A percentile compares a stretch with the other conserved stretches of the same genome.
These are phyloP conservation scores for Kryphioiulus occultus DNA, from an alignment of 2,888 invertebrate genomes.

Conservation along the genomic window DNA sequence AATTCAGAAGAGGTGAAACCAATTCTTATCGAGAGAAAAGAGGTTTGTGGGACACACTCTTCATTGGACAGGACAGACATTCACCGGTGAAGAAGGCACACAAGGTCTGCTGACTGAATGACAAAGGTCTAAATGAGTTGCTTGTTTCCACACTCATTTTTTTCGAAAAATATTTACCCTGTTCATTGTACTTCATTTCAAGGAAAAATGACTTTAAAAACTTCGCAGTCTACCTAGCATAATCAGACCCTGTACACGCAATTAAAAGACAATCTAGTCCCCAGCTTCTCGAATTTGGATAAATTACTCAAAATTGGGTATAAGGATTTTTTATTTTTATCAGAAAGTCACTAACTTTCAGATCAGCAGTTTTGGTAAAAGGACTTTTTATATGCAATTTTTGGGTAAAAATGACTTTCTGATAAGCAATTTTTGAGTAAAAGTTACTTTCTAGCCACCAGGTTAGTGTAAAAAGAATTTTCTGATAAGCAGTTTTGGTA, in stretches of 20 bases:
- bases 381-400: too few species aligned
- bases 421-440: too few species aligned
- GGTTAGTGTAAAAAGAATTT: too few species aligned
- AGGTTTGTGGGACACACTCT: constrained; percentile 15
- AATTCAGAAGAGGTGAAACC: constrained; percentile 17
- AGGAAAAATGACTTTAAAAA: background rate
- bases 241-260: background rate
- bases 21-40: background rate
- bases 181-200: background rate
- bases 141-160: background rate
- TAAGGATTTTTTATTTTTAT: too few species aligned
- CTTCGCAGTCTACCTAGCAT: background rate
- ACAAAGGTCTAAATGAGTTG: background rate
- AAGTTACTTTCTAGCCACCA: too few species aligned
- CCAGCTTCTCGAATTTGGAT: too few species aligned
- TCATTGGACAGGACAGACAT: background rate
- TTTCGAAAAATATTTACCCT: background rate
- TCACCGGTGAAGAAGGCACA: background rate
- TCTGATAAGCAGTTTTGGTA: too few species aligned
- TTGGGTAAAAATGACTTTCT: too few species aligned
- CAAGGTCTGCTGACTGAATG: background rate
- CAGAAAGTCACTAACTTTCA: too few species aligned
- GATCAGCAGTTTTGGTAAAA: too few species aligned
- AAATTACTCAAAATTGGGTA: too few species aligned
- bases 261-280: too few species aligned